Evolutionary conservation across 2,888 invertebrate species (phyloP).

Genomic region (Drosophila diplacantha): DNA sequence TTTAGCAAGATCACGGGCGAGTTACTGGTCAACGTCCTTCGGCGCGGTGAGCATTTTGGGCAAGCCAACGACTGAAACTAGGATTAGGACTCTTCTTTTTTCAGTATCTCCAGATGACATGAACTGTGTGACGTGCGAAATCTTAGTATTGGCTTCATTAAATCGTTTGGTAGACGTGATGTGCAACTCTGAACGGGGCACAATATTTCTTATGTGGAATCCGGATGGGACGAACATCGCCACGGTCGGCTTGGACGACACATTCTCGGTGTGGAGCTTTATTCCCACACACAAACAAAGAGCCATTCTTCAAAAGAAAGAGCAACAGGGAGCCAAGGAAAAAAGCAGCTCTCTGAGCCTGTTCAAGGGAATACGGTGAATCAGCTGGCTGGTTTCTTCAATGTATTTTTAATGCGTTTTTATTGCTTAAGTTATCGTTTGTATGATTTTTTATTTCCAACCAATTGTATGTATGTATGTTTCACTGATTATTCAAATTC

Average conservation of each 20-base stretch:
- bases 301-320: conserved; percentile 4
- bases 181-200: conserved; percentile 66
- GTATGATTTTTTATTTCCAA: conserved; percentile 23
- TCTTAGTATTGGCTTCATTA: conserved; percentile 75
- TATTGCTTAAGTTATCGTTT: conserved; percentile 17
- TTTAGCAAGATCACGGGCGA: conserved; percentile 78
- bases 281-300: conserved; percentile 50
- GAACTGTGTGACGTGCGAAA: conserved; percentile 56
- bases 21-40: conserved; percentile 75
- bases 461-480: conserved; percentile 30
- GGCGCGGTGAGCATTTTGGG: conserved; percentile 47
- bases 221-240: conserved; percentile 74
- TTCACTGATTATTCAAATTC: conserved; percentile 46
- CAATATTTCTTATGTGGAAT: conserved; percentile 75
- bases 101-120: conserved; percentile 6
- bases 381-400: not conserved
- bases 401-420: not conserved
- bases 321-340: conserved; percentile 12
- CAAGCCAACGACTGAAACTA: not conserved
- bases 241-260: conserved; percentile 77
- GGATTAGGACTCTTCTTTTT: not conserved
- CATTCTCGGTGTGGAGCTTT: conserved; percentile 78
- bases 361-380: conserved; percentile 16
- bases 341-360: conserved; percentile 10
- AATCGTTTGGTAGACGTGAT: conserved; percentile 75